Evolutionary conservation across 2,113 vertebrate species (phyloP).

Genomic region (Nothocercus julius): DNA sequence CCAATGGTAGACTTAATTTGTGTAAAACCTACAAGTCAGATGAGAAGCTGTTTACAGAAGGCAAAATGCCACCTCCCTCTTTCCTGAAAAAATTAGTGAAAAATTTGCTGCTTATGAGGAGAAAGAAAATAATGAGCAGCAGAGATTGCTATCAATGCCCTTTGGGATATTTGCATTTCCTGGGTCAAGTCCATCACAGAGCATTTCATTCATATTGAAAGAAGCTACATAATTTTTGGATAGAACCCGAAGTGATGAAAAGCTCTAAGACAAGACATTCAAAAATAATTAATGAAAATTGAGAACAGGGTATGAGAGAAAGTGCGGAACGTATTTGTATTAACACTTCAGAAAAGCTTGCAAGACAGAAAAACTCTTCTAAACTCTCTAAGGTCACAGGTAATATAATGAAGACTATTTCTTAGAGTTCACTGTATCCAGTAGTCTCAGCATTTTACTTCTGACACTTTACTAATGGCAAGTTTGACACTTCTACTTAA

Average conservation of each 20-base stretch:
- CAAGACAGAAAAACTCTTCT: slow-evolving; percentile 44
- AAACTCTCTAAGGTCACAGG: slow-evolving; percentile 45
- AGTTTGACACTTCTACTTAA: slow-evolving; percentile 44
- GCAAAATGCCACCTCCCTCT: fast-evolving
- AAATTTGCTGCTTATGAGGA: neutral
- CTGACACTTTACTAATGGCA: slow-evolving; percentile 43
- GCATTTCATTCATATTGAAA: neutral
- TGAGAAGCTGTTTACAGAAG: neutral
- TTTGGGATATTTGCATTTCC: neutral
- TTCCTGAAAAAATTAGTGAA: fast-evolving
- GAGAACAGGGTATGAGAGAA: neutral
- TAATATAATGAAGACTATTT: slow-evolving; percentile 42
- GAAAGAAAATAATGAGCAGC: neutral
- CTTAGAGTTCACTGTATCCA: slow-evolving; percentile 19
- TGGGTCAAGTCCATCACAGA: neutral
- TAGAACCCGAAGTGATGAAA: neutral
- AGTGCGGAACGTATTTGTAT: neutral
- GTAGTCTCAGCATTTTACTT: slow-evolving; percentile 40
- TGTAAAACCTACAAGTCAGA: neutral
- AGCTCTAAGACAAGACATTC: neutral
- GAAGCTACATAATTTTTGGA: neutral
- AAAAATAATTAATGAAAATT: slow-evolving; percentile 48
- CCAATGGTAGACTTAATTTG: neutral
- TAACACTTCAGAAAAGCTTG: slow-evolving; percentile 39
- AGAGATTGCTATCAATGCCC: neutral